phyloP scores from a whole-genome alignment of 2,888 invertebrate genomes.

The Oxytorus armatus region DNA sequence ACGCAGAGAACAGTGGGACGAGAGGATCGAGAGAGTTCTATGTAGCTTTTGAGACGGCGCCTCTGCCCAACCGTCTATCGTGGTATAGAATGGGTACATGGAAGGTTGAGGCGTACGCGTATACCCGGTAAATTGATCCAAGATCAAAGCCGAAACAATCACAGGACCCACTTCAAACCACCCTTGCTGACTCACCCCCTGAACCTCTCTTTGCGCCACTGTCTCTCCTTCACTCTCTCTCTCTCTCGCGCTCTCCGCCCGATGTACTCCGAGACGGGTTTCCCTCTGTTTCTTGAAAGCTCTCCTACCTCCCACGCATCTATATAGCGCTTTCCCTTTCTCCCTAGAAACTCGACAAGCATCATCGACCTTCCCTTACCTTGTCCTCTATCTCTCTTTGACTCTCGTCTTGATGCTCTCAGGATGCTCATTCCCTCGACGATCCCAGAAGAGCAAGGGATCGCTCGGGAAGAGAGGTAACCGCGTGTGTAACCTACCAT shows the following conservation, averaged over 20 bases:
- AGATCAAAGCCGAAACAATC: conserved; percentile 85
- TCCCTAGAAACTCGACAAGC: conserved; percentile 59
- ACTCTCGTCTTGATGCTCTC: conserved; percentile 60
- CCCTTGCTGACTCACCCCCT: conserved; percentile 62
- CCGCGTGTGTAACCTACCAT: conserved; percentile 82
- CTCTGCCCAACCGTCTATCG: conserved; percentile 47
- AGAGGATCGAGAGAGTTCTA: conserved; percentile 23
- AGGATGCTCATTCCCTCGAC: conserved; percentile 57
- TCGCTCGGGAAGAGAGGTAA: conserved; percentile 76
- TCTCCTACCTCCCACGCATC: conserved; percentile 16
- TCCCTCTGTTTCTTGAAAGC: conserved; percentile 38
- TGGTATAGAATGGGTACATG: conserved; percentile 67
- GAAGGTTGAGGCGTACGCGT: conserved; percentile 78
- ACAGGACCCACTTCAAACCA: conserved; percentile 80
- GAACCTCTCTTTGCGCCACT: conserved; percentile 62
- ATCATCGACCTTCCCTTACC: conserved; percentile 44
- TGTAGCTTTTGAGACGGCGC: conserved; percentile 57
- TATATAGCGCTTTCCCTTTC: conserved; percentile 35
- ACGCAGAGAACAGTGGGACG: conserved; percentile 20
- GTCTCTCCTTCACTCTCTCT: conserved; percentile 49
- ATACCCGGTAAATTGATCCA: conserved; percentile 84
- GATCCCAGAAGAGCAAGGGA: conserved; percentile 55
- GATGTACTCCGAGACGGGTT: conserved; percentile 34
- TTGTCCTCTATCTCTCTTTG: conserved; percentile 32
- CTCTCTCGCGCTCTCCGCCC: conserved; percentile 43